Percentiles rank a stretch among this genome's conserved stretches.
Conservation (phyloP, 2,797 vertebrate genomes). For the Parauchenoglanis punctatus region DNA sequence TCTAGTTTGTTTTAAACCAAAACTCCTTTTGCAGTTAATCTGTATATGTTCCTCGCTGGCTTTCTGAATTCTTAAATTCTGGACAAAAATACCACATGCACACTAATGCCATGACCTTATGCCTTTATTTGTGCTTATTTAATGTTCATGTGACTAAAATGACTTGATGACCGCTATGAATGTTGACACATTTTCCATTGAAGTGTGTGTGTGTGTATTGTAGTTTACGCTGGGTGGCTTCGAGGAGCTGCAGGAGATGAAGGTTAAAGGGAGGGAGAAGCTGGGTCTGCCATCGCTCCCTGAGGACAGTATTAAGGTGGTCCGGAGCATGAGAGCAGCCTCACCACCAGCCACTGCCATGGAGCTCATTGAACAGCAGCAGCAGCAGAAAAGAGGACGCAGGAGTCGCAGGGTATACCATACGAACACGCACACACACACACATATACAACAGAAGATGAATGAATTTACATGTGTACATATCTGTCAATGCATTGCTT, state of each 20-base stretch:
- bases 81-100: neutral
- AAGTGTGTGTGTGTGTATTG: slow-evolving; percentile 1
- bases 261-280: slow-evolving; percentile 80
- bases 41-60: neutral
- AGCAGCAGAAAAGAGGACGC: slow-evolving; percentile 87
- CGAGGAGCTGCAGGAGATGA: slow-evolving; percentile 86
- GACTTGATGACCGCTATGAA: neutral
- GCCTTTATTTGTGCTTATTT: neutral
- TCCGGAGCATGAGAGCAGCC: slow-evolving; percentile 87
- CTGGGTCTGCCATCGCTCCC: slow-evolving; percentile 82
- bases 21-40: neutral
- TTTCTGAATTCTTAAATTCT: neutral
- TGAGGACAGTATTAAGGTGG: slow-evolving; percentile 94
- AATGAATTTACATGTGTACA: slow-evolving; percentile 7
- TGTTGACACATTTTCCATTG: neutral
- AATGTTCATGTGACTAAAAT: neutral
- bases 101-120: no score
- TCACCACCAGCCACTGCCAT: slow-evolving; percentile 89
- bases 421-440: slow-evolving; percentile 8
- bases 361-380: slow-evolving; percentile 90
- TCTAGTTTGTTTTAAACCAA: neutral
- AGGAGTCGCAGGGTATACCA: slow-evolving; percentile 86
- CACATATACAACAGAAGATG: neutral
- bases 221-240: slow-evolving; percentile 95
- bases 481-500: slow-evolving; percentile 3